Conservation (phyloP, 2,113 vertebrate species). For the Ptychochromis oligacanthus region DNA sequence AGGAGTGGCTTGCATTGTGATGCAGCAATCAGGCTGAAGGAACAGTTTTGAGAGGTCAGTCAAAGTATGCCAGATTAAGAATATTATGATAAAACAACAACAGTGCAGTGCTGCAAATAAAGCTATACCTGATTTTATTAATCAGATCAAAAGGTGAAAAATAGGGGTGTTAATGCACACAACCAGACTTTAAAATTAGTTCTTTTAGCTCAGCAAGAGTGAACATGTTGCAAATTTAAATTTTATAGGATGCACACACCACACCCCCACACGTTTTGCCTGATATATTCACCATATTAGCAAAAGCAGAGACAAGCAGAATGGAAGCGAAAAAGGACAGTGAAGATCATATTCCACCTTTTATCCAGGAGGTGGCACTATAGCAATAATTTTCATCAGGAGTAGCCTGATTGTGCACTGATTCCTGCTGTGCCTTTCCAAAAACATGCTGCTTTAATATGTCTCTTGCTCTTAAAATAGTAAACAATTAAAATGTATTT, state of each 20-base stretch:
- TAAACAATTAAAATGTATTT: not conserved
- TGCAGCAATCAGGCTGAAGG: not conserved
- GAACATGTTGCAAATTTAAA: not conserved
- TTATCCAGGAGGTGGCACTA: slow-evolving; percentile 61
- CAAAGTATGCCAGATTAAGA: not conserved
- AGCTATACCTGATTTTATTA: not conserved
- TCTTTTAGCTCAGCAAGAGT: not conserved
- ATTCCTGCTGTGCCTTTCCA: not conserved
- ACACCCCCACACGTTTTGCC: too few relatives aligned
- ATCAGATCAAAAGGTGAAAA: not conserved
- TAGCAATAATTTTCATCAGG: slow-evolving; percentile 20
- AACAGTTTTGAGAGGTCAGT: not conserved
- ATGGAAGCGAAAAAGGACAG: not conserved
- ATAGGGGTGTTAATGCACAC: too few relatives aligned
- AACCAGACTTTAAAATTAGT: not conserved
- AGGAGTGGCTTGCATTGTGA: not conserved
- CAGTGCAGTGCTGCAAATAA: not conserved
- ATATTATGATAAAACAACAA: not conserved
- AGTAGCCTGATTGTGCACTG: not conserved
- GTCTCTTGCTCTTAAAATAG: slow-evolving; percentile 31
- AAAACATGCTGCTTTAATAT: slow-evolving; percentile 18
- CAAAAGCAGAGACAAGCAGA: not conserved
- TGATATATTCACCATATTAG: not conserved
- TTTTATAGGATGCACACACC: not conserved
- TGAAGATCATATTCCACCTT: not conserved